These are phyloP conservation scores for Ceramica pisi DNA, from an alignment of 2,888 invertebrate genomes.

Conservation along the genomic window DNA sequence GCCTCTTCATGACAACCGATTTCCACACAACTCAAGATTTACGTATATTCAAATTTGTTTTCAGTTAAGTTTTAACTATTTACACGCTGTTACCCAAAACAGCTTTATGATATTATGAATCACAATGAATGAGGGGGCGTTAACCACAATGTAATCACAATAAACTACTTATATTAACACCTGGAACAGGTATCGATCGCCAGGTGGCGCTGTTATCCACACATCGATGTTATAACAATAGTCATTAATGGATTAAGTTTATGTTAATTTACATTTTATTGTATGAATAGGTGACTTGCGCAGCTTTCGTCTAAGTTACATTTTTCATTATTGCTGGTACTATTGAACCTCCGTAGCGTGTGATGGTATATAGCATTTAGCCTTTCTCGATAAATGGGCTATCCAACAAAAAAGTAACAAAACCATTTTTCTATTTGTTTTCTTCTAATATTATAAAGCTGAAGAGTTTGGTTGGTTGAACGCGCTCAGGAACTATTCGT, in stretches of 20 bases:
- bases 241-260: slow-evolving; percentile 19
- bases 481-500: no score
- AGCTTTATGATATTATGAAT: slow-evolving; percentile 43
- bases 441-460: no score
- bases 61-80: neutral
- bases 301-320: neutral
- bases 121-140: slow-evolving; percentile 41
- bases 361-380: no score
- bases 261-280: slow-evolving; percentile 42
- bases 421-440: no score
- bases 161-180: slow-evolving; percentile 64
- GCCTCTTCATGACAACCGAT: no score
- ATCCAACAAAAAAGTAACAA: no score
- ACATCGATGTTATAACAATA: slow-evolving; percentile 54
- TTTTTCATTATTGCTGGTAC: no score
- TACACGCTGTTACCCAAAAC: neutral
- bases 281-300: neutral
- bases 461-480: no score
- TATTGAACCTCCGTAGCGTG: no score
- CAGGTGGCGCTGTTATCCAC: slow-evolving; percentile 69
- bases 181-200: slow-evolving; percentile 71
- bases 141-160: slow-evolving; percentile 46
- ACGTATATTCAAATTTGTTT: no score
- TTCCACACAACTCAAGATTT: no score
- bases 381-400: no score